Percentiles rank a stretch among this genome's conserved stretches.
Evolutionary conservation across 2,113 vertebrate species (phyloP).

Genomic region (Leptobrachium leishanense): DNA sequence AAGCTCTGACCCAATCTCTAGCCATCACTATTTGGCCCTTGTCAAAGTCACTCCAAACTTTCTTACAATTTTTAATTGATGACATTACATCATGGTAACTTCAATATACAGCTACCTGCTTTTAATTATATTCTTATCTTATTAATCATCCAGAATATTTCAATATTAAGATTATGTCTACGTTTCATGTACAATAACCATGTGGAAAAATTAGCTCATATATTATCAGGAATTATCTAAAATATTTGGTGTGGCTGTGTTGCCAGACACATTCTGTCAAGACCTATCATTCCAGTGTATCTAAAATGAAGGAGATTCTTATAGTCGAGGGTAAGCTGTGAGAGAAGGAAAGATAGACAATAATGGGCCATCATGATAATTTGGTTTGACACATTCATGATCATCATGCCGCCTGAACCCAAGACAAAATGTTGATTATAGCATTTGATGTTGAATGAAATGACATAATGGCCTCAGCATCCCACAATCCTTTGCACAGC

Average conservation of each 20-base stretch:
- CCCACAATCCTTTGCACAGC: conserved; percentile 37
- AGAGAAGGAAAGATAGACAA: conserved; percentile 27
- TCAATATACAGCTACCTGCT: too few relatives aligned
- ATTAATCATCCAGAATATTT: too few relatives aligned
- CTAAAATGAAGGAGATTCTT: conserved; percentile 16
- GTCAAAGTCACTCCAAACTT: too few relatives aligned
- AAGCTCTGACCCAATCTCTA: too few relatives aligned
- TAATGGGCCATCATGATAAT: conserved; percentile 39
- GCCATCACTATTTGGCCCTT: too few relatives aligned
- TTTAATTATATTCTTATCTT: too few relatives aligned
- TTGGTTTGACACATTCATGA: conserved; percentile 34
- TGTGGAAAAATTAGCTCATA: conserved; percentile 14
- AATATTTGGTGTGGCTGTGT: conserved; percentile 15
- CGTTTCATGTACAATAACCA: background rate
- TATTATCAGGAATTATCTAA: conserved; percentile 31
- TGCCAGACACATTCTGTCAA: conserved; percentile 29
- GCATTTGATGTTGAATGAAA: conserved; percentile 39
- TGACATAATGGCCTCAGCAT: conserved; percentile 21
- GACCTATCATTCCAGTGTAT: conserved; percentile 6
- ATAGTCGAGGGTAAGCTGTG: background rate
- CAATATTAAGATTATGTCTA: background rate
- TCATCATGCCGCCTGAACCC: conserved; percentile 13
- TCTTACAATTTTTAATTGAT: too few relatives aligned
- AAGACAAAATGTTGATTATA: conserved; percentile 9
- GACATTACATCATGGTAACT: too few relatives aligned